Base-by-base conservation (phyloP, 2,797 vertebrate genomes). In the Epinephelus malabaricus region DNA sequence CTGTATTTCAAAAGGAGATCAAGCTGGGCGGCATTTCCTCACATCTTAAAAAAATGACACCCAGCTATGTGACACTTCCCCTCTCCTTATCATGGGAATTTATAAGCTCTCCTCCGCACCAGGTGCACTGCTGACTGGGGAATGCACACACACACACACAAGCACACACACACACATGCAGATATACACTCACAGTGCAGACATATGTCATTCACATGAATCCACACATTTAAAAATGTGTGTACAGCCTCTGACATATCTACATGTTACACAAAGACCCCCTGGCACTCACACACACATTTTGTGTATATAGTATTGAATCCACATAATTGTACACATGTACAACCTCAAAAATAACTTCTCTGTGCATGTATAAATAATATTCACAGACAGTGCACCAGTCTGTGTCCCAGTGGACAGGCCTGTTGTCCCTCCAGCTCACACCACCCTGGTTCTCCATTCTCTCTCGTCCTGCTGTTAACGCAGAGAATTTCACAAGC, bases 41-140 rank as follows among this genome's bases (percentile, higher is more conserved):
- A 94, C 93, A 91, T 94, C 92, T 89, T 95, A 93, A 94, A 94
- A 92, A 92, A 95, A 92, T 90, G 94, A 94, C 94, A 94, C 89
- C 65, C 47, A 94, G 92, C 81, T 93, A 94, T 94, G 90, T 94
- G 92, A 93, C 94, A 94, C 92, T 91, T 94, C 91, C 86, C 88
- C 92, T 94, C 90, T 94, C 88, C 87, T 94, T 93, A 95, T 85
- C 65, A 25, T 79, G 73, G 91, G 90, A 91, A 95, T 93, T 94
- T 95, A 95, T 92, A 92, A 73, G 86, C 87, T 79, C 65, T 81
- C 70, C 83, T 88, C 83, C 21, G 15, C 49, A 51, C 89, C 94
- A 95, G 92, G 92, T 95, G 92, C 78, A 83, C 79, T 3, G 6
- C 80, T 4, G 4, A 64, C 86, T 21, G 43, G 70, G 59, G 76